Evolutionary conservation across 2,797 vertebrate genomes (phyloP).

Genomic region (Stomatorhinus walkeri): DNA sequence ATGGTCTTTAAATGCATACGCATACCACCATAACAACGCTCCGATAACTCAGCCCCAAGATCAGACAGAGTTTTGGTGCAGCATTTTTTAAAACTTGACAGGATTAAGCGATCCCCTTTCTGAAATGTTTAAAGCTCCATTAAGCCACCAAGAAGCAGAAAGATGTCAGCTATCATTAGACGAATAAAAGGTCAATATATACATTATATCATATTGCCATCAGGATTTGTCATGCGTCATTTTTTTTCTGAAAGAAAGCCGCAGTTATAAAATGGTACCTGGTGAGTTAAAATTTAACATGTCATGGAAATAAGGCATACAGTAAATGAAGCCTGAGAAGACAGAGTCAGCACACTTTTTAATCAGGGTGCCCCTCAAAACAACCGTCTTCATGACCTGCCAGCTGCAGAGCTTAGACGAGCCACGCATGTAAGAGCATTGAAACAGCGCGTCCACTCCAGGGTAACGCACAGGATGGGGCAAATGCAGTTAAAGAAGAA

Average conservation of each 20-base stretch:
- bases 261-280: neutral
- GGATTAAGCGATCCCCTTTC: conserved; percentile 21
- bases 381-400: neutral
- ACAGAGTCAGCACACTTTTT: neutral
- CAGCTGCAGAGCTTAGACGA: neutral
- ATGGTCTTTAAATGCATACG: conserved; percentile 23
- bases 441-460: neutral
- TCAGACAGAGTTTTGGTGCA: neutral
- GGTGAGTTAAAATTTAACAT: neutral
- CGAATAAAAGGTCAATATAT: conserved; percentile 25
- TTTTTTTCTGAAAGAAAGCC: neutral
- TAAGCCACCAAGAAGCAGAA: conserved; percentile 19
- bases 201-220: conserved; percentile 19
- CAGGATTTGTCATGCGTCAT: neutral
- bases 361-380: neutral
- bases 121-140: conserved; percentile 25
- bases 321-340: neutral
- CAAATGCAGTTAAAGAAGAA: neutral
- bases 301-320: neutral
- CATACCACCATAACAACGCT: neutral
- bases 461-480: neutral
- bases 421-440: neutral
- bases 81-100: conserved; percentile 24
- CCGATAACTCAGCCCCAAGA: conserved; percentile 14
- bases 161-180: conserved; percentile 26